phyloP scores from a whole-genome alignment of 2,888 invertebrate genomes.

The Campopleginae sp. region DNA sequence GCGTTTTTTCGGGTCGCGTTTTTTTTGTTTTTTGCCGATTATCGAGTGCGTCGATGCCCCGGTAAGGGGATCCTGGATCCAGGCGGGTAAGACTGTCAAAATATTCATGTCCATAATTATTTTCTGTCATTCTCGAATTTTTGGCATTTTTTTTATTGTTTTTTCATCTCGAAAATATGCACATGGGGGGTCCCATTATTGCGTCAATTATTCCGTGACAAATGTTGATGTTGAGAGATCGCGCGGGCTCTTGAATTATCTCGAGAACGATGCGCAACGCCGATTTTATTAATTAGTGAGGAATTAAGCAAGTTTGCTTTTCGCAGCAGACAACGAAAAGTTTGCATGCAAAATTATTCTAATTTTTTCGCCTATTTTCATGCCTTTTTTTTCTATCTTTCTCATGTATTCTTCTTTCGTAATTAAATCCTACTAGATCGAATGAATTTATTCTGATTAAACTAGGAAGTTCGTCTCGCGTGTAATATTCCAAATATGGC shows the following conservation, averaged over 20 bases:
- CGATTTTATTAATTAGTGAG: not conserved
- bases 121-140: not conserved
- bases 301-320: not conserved
- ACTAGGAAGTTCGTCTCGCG: slow-evolving; percentile 24
- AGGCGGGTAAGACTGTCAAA: slow-evolving; percentile 55
- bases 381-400: not conserved
- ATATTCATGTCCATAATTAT: not conserved
- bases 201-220: not conserved
- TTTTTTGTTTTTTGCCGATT: slow-evolving; percentile 27
- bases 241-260: not conserved
- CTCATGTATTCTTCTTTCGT: slow-evolving; percentile 30
- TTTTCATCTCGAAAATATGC: not conserved
- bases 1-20: not conserved
- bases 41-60: slow-evolving; percentile 55
- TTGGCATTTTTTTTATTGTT: not conserved
- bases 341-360: not conserved
- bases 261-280: not conserved
- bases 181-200: not conserved
- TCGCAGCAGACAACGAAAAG: not conserved
- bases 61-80: slow-evolving; percentile 52
- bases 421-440: slow-evolving; percentile 49
- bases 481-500: slow-evolving; percentile 34
- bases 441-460: slow-evolving; percentile 51
- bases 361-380: not conserved
- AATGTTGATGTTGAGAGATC: not conserved